Base-by-base conservation (phyloP, 2,888 invertebrate genomes). In the Sesia apiformis region DNA sequence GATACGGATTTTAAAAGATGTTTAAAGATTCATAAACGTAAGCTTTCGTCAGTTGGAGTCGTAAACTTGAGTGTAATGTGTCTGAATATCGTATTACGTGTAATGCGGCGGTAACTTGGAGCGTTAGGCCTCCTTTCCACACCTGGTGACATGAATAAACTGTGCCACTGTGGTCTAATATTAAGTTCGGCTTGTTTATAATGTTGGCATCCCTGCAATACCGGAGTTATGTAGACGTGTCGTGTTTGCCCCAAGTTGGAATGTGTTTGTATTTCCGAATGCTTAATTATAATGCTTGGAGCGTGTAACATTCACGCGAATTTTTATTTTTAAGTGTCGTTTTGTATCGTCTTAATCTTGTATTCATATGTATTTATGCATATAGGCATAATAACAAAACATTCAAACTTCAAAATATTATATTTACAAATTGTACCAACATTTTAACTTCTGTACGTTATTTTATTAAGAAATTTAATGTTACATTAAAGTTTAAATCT, bases 11-110 rank as follows among this genome's bases (percentile, higher is more conserved):
- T 85, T 81, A 78, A 80, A 80, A 81, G 78, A 78, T 76, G 74
- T 74, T 86, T 79, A 85, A 87, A 84, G 76, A 86, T 87, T 85
- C 81, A 86, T 87, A 84, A 81, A 81, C 70, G 67, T 78, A 78
- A 81, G 80, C 80, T 76, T 75, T 70, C 72, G 78, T 82, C 79
- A 77, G 76, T 81, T 67, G 64, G 69, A 70, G 78, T 83, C 85
- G 75, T 88, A 87, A 88, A 88, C 69, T 78, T 78, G 76, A 83
- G 78, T 79, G 78, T 82, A 77, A 85, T 75, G 78, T 73, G 75
- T 77, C 76, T 71, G 78, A 80, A 84, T 78, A 81, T 78, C 75
- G 70, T 78, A 79, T 80, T 64, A 69, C 74, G 72, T 76, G 74
- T 81, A 75, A 79, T 76, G 76, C 65, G 72, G 61, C 68, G 70